Evolutionary conservation across 1,140 invertebrate species (phyloP), one percentile per base, ranked within the genome.

Genomic region (Mercenaria mercenaria): DNA sequence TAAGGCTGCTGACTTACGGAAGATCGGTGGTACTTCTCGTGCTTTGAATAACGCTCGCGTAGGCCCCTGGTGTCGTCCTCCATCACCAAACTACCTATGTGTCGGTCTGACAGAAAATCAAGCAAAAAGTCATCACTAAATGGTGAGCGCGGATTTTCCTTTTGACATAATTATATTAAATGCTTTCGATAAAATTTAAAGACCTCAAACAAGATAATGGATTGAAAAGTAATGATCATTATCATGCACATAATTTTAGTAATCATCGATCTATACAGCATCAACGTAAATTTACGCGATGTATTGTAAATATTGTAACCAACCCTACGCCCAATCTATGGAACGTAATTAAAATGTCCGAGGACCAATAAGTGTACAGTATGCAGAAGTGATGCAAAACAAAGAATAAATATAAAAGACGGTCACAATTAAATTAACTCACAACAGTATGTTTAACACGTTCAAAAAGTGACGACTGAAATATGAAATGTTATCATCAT

Each of bases 101-200:
- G n/a, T n/a, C n/a, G n/a, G n/a, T n/a, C n/a, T n/a, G n/a, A n/a
- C n/a, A n/a, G n/a, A n/a, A n/a, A n/a, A n/a, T 77, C 34, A 50
- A 43, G 41, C 74, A 20, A 77, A 50, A 43, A 77, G 50, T 56
- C 52, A 56, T 13, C 15, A 56, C 15, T 56, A 56, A 56, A 23
- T 56, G 52, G 74, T 3, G 39, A 77, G 74, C 74, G 26, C 39
- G 52, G 74, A 77, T 77, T 77, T 50, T 77, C 74, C 74, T 29
- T 50, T 77, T 77, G 74, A 43, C 85, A 88, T 20, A n/a, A n/a
- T n/a, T 34, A 50, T 88, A 76, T 80, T 76, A 88, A 88, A 88
- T 56, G 8, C 10, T 56, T 56, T 56, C 15, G 52, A 56, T 13
- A 23, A 56, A 13, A 23, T 20, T 56, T 56, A 20, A 56, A 23